These are phyloP conservation scores for Pseudomyrmex pallidus DNA, from an alignment of 1,140 invertebrate genomes.

Conservation along the genomic window DNA sequence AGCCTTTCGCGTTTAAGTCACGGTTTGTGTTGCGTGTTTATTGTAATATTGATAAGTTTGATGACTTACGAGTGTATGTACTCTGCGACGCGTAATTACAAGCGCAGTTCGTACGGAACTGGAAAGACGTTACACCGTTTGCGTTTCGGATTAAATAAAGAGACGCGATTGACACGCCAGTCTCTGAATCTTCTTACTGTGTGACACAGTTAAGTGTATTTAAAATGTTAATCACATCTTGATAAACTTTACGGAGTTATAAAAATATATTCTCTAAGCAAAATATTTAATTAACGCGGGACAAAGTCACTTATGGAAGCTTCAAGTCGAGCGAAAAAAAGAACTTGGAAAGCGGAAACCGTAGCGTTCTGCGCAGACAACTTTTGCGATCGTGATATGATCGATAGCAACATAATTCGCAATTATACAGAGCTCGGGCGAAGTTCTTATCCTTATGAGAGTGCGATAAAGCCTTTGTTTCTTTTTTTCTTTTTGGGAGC, in stretches of 20 bases:
- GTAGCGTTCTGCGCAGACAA: conserved; percentile 9
- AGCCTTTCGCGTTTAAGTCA: neutral
- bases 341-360: neutral
- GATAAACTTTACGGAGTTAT: neutral
- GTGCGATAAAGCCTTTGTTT: neutral
- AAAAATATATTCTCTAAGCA: neutral
- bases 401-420: conserved; percentile 34
- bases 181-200: too few relatives aligned
- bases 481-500: neutral
- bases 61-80: neutral
- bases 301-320: neutral
- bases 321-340: conserved; percentile 1
- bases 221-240: conserved; percentile 2
- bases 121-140: too few relatives aligned
- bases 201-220: neutral
- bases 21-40: neutral
- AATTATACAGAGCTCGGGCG: conserved; percentile 17
- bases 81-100: too few relatives aligned
- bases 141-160: too few relatives aligned
- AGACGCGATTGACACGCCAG: too few relatives aligned
- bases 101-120: too few relatives aligned
- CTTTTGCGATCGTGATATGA: conserved; percentile 3
- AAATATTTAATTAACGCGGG: neutral
- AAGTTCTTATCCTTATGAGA: conserved; percentile 33
- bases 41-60: neutral